Conservation (phyloP, 92 coral and sea anemone genomes). For the Porites divaricata region DNA sequence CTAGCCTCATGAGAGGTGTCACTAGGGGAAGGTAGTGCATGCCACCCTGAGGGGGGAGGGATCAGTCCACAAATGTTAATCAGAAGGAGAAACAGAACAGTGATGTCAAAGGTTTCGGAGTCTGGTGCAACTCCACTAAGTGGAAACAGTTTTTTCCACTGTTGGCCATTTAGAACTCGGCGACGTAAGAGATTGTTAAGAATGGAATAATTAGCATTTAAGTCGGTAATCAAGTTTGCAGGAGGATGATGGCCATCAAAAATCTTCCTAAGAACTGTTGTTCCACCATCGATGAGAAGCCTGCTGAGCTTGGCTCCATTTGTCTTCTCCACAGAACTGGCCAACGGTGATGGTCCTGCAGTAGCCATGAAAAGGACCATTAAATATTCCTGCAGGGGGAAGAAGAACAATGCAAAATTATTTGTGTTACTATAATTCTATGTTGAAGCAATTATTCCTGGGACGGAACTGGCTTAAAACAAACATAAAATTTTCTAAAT, state of each 20-base stretch:
- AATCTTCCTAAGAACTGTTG: slow-evolving; percentile 15
- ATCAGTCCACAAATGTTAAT: slow-evolving; percentile 67
- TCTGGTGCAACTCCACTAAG: slow-evolving; percentile 63
- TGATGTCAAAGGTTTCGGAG: slow-evolving; percentile 64
- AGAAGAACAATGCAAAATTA: not conserved
- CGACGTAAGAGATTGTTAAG: not conserved
- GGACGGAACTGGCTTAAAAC: too few species aligned
- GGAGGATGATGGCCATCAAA: slow-evolving; percentile 52
- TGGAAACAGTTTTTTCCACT: slow-evolving; percentile 71
- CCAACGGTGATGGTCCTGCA: slow-evolving; percentile 15
- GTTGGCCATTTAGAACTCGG: too few species aligned
- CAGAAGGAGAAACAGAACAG: slow-evolving; percentile 66
- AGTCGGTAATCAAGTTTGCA: slow-evolving; percentile 13
- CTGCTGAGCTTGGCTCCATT: slow-evolving; percentile 42
- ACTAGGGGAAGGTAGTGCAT: slow-evolving; percentile 46
- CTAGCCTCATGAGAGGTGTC: slow-evolving; percentile 64
- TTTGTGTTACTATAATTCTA: too few species aligned
- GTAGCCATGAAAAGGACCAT: slow-evolving; percentile 16
- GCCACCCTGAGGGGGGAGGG: slow-evolving; percentile 54
- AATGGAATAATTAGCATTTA: not conserved
- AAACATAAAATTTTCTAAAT: too few species aligned
- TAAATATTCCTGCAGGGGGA: not conserved
- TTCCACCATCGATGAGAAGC: too few species aligned
- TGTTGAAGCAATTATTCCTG: too few species aligned
- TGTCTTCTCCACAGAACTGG: slow-evolving; percentile 52